phyloP scores from a whole-genome alignment of 2,797 vertebrate species.

The Molossus alvarezi region DNA sequence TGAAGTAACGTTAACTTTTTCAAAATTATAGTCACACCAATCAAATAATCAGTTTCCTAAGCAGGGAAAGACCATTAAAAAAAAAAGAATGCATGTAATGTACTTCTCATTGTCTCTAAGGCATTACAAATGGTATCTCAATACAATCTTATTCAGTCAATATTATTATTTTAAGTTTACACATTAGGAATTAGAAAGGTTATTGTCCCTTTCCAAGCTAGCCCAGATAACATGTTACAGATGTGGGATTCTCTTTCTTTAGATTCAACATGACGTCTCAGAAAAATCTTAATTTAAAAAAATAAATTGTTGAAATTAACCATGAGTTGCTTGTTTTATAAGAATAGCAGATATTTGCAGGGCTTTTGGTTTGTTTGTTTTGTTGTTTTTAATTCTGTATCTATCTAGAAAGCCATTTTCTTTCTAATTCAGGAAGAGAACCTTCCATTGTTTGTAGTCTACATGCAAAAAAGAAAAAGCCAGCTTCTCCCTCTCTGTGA shows the following conservation, averaged over 20 bases:
- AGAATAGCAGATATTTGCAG: background rate
- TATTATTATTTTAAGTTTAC: background rate
- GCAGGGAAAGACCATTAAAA: slow-evolving; percentile 14
- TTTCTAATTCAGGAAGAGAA: background rate
- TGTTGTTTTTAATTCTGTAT: background rate
- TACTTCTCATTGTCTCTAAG: background rate
- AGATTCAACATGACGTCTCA: background rate
- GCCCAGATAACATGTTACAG: background rate
- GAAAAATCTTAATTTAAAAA: slow-evolving; percentile 26
- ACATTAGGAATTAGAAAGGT: slow-evolving; percentile 19
- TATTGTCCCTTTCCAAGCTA: background rate
- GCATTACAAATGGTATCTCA: background rate
- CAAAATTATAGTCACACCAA: background rate
- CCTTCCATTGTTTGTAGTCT: background rate
- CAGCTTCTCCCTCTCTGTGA: background rate
- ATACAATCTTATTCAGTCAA: background rate
- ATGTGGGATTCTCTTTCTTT: background rate
- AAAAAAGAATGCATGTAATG: background rate
- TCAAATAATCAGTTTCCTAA: background rate
- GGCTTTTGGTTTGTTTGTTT: background rate
- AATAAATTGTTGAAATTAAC: slow-evolving; percentile 22
- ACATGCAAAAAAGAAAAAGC: background rate
- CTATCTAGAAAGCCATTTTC: background rate
- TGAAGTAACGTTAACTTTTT: background rate
- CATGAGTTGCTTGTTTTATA: background rate